Conservation (phyloP, 2,888 invertebrate genomes). For the Sinodicranocentrus sp. region DNA sequence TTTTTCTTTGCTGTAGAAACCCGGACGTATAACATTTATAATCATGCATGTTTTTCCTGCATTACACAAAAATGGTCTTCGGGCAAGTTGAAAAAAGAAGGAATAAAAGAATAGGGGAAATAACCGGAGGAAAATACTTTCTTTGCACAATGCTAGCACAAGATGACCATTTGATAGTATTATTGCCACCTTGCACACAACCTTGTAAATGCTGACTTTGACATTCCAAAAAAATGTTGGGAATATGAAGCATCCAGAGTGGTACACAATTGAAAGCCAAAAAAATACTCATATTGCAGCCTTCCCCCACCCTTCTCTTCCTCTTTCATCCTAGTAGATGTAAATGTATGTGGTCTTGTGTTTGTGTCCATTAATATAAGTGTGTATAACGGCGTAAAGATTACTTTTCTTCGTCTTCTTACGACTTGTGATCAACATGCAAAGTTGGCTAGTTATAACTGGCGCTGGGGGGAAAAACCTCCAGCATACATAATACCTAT, state of each 20-base stretch:
- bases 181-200: conserved; percentile 58
- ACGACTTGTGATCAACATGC: conserved; percentile 10
- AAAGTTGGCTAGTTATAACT: not conserved
- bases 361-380: too few species aligned
- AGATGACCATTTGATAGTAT: conserved; percentile 44
- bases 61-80: conserved; percentile 25
- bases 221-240: conserved; percentile 45
- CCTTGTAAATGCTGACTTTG: conserved; percentile 63
- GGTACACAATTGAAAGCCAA: not conserved
- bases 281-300: conserved; percentile 4
- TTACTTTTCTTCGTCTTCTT: not conserved
- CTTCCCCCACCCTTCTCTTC: not conserved
- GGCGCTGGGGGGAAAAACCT: not conserved
- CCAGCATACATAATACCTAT: not conserved
- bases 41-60: conserved; percentile 8
- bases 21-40: conserved; percentile 23
- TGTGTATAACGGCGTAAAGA: not conserved
- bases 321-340: too few species aligned
- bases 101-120: not conserved
- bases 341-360: too few species aligned
- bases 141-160: conserved; percentile 2
- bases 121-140: not conserved
- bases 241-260: too few species aligned
- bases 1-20: too few species aligned
- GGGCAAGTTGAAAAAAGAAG: not conserved